Evolutionary conservation across 2,797 vertebrate genomes (phyloP), one percentile per base, ranked within the genome.

Genomic region (Aldrovandia affinis): DNA sequence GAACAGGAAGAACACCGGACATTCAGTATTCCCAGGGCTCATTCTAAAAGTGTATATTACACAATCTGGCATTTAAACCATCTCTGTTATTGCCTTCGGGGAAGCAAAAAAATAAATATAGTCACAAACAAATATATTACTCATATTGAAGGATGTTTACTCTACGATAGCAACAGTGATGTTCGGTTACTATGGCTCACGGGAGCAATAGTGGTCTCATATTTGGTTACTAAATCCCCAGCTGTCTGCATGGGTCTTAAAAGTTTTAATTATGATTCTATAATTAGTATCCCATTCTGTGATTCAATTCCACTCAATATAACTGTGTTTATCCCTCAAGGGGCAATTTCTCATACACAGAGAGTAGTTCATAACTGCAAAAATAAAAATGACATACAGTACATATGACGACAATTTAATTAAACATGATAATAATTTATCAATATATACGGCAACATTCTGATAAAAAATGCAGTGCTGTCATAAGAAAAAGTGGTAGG

Each of bases 211-310:
- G 47, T 54, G 78, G 78, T 54, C 50, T 52, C 28, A 54, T 28
- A 77, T 77, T 77, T 25, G 73, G 39, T 47, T 77, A 12, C 47
- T 5, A 47, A 55, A 28, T 79, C n/a, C 50, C 8, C 50, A 52
- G 78, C 47, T 30, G 39, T 78, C 18, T 22, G 75, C 68, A 73
- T 6, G 44, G 63, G 42, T 85, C 83, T 55, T 57, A 57, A 87
- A 86, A 85, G 50, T 52, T 85, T 83, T 86, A 86, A 87, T 81
- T 87, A 83, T n/a, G 20, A 25, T 0, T 81, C 42, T 81, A 75
- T 36, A 84, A 86, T 42, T 22, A 77, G 73, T 47, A 25, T 47
- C 42, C 22, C 22, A 25, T 28, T 77, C 73, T 77, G 39, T 77
- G 73, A 77, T n/a, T n/a, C n/a, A n/a, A n/a, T n/a, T n/a, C n/a